Evolutionary conservation across 2,888 invertebrate genomes (phyloP), one percentile per base, ranked within the genome.

Genomic region (Chouioia cunea): DNA sequence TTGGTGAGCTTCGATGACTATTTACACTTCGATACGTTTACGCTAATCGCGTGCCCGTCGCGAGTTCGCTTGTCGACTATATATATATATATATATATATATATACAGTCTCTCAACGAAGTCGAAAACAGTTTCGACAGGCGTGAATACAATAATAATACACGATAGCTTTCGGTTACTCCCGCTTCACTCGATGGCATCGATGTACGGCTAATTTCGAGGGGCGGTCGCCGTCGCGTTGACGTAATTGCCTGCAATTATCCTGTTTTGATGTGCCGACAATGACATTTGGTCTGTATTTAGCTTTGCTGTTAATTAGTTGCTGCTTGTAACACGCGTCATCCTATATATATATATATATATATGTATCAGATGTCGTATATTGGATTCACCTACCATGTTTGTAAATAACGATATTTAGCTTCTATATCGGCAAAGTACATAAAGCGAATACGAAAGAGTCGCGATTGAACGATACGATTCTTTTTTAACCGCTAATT

Each of bases 41-140:
- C 59, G 65, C 60, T 70, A 70, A 70, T 70, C 70, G 70, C 70
- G 59, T 70, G 70, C 65, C 58, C 58, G 50, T 46, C 52, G 52
- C 58, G 54, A 71, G 58, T 71, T 71, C 62, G 22, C 66, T 71
- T 56, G 57, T 66, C 52, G 63, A 36, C 53, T 62, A 58, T 27
- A 27, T 6, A 27, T 6, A 27, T 27, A 27, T 6, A 27, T 6
- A 6, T 27, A 6, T 6, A 3, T 6, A 27, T 27, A 6, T 27
- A 6, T 27, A 27, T 56, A 52, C 62, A 20, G 60, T n/a, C n/a
- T n/a, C 66, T 63, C 54, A 62, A 57, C 65, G 27, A 66, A 65
- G 60, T 62, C 52, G 65, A 70, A 70, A 65, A 65, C 54, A 58
- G 62, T 62, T 62, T 59, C 53, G 59, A 52, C 15, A 15, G 27